Percentiles rank a stretch among this genome's conserved stretches.
phyloP scores from a whole-genome alignment of 2,797 vertebrate genomes.

The Chelon labrosus region DNA sequence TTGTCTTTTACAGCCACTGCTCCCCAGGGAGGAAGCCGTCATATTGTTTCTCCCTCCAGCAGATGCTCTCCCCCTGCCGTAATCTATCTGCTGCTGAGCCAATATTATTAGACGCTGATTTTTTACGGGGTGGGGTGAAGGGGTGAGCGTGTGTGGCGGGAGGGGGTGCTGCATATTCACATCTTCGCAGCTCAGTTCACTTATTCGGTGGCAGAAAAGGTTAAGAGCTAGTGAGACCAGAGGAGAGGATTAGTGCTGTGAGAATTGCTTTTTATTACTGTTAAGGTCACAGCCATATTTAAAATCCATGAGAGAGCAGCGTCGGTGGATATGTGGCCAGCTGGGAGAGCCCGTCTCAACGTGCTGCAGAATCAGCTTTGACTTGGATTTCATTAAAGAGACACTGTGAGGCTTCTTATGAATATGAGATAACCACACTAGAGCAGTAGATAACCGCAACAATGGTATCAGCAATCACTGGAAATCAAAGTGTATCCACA shows the following conservation, averaged over 20 bases:
- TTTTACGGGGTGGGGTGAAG: slow-evolving; percentile 30
- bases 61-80: slow-evolving; percentile 77
- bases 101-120: slow-evolving; percentile 75
- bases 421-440: slow-evolving; percentile 52
- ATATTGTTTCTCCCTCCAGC: slow-evolving; percentile 79
- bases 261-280: slow-evolving; percentile 81
- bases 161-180: slow-evolving; percentile 44
- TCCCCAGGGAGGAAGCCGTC: slow-evolving; percentile 73
- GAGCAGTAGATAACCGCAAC: slow-evolving; percentile 51
- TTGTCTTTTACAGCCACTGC: slow-evolving; percentile 79
- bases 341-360: slow-evolving; percentile 57
- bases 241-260: slow-evolving; percentile 76
- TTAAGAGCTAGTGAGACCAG: slow-evolving; percentile 75
- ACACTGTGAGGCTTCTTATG: slow-evolving; percentile 52
- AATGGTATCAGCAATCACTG: slow-evolving; percentile 59
- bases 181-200: slow-evolving; percentile 62
- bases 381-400: slow-evolving; percentile 75
- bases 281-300: slow-evolving; percentile 82
- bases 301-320: slow-evolving; percentile 71
- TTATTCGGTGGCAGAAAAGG: slow-evolving; percentile 71
- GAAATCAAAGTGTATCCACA: slow-evolving; percentile 65
- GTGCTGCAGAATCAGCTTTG: slow-evolving; percentile 48
- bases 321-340: slow-evolving; percentile 54
- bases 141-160: background rate
- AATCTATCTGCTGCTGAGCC: slow-evolving; percentile 77